Evolutionary conservation across 2,113 vertebrate genomes (phyloP), one percentile per base, ranked within the genome.

Genomic region (Macquaria ambigua): DNA sequence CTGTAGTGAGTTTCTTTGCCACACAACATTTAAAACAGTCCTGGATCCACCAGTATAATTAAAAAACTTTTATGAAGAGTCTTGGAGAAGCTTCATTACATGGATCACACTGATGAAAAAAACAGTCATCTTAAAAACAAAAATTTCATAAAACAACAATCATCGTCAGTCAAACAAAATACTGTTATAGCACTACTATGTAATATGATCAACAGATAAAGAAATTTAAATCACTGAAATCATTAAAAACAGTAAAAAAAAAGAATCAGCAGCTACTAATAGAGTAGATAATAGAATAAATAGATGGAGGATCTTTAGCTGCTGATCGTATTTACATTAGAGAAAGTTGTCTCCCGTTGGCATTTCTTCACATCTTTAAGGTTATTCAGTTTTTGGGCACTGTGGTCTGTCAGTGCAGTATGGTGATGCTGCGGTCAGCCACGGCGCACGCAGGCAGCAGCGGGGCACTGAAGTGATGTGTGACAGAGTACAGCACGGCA

Each of bases 371-470:
- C 74, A 74, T 74, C 52, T 82, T 69, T 55, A 9, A 48, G 76
- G 34, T 76, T 8, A 50, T 12, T 37, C 9, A 58, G 56, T 77
- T 10, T 25, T 63, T 78, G 52, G 31, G 46, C 58, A 21, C 8
- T 16, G 23, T 15, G 53, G 4, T 39, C 11, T 14, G 52, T 94
- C 85, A 94, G 85, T 95, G 90, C 66, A 95, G 39, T 23, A 96
- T 91, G 20, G 95, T 93, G 84, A 99, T 95, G 66, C 95, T 96
- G 82, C 95, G 92, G 89, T 99, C 97, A 0, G 97, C 97, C 90
- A 99, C 97, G 0, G 97, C 98, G 0, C 96, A 97, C 1, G 97
- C 97, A 0, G 96, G 96, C 77, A 97, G 95, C 55, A 99, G 89
- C 0, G 97, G 96, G 1, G 89, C 94, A 0, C 25, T 72, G 41